Conservation (phyloP, 2,888 invertebrate species). For the Tipula vernalis region DNA sequence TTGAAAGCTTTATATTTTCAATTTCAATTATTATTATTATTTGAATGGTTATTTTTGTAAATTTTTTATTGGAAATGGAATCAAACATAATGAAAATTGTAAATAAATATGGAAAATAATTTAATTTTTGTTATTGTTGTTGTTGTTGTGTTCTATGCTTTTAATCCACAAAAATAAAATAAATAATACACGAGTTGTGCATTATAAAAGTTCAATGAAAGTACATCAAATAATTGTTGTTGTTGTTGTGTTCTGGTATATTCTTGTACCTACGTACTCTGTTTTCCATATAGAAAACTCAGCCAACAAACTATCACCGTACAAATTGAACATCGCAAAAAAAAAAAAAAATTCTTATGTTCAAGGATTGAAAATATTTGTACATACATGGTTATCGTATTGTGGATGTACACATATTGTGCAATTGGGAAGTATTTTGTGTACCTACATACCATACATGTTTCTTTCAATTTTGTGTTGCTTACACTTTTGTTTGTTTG, state of each 20-base stretch:
- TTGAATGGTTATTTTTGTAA: background rate
- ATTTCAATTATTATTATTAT: background rate
- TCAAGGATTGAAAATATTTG: background rate
- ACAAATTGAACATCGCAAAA: background rate
- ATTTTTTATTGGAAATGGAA: background rate
- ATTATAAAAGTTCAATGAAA: background rate
- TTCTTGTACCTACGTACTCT: background rate
- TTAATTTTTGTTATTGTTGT: background rate
- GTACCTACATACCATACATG: slow-evolving; percentile 4
- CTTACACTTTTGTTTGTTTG: background rate
- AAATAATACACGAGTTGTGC: background rate
- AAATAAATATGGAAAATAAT: background rate
- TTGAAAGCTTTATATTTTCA: background rate
- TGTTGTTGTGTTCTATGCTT: background rate
- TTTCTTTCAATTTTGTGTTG: background rate
- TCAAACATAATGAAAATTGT: background rate
- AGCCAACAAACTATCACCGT: background rate
- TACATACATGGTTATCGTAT: background rate
- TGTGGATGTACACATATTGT: background rate
- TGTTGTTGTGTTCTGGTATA: background rate
- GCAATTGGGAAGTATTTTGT: background rate
- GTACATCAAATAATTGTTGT: background rate
- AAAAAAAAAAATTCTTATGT: background rate
- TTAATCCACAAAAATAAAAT: background rate
- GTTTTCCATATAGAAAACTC: background rate